These are phyloP conservation scores for Hecatera dysodea DNA, from an alignment of 2,888 invertebrate species.

Conservation along the genomic window DNA sequence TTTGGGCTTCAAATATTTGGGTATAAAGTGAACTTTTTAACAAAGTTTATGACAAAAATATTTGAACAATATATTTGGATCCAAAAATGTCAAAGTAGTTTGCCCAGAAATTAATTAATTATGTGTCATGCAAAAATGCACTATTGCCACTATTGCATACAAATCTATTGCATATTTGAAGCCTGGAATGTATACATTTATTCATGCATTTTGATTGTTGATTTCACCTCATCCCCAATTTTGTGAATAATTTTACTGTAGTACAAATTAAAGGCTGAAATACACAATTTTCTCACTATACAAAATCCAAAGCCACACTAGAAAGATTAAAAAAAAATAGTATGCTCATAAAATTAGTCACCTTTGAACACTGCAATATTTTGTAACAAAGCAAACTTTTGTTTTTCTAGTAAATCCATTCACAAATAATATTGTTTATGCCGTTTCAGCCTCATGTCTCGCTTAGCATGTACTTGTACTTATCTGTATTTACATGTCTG, in stretches of 20 bases:
- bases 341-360: slow-evolving; percentile 15
- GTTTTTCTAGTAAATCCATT: slow-evolving; percentile 17
- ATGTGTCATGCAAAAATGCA: slow-evolving; percentile 7
- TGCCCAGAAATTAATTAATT: background rate
- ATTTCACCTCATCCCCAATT: slow-evolving; percentile 34
- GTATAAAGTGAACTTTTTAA: background rate
- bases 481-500: slow-evolving; percentile 48
- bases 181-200: slow-evolving; percentile 45
- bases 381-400: slow-evolving; percentile 41
- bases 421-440: slow-evolving; percentile 39
- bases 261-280: slow-evolving; percentile 43
- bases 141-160: slow-evolving; percentile 18
- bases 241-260: slow-evolving; percentile 26
- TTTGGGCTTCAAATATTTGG: slow-evolving; percentile 51
- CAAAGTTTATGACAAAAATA: background rate
- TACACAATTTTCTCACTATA: slow-evolving; percentile 19
- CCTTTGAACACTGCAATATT: slow-evolving; percentile 33
- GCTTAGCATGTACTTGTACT: slow-evolving; percentile 64
- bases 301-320: background rate
- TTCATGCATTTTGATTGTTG: slow-evolving; percentile 49
- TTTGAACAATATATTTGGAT: background rate
- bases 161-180: slow-evolving; percentile 47
- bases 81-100: background rate
- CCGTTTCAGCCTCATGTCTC: slow-evolving; percentile 50
- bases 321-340: slow-evolving; percentile 6